A percentile compares a stretch with the other conserved stretches of the same genome.
Evolutionary conservation across 2,113 vertebrate species (phyloP).

Genomic region (Thryonomys swinderianus): DNA sequence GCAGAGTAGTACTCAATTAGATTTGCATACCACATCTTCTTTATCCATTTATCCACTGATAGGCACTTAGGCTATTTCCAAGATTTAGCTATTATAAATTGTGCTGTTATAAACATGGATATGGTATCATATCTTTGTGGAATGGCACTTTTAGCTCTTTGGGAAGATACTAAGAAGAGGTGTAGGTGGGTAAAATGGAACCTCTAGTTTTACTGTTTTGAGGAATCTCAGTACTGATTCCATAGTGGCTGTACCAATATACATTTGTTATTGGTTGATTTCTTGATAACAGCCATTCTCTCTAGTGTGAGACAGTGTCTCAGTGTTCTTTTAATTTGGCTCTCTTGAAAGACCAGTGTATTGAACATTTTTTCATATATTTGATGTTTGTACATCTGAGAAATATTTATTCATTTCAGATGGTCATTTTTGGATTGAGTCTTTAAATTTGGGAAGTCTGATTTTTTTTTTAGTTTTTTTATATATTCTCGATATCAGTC

Average conservation of each 20-base stretch:
- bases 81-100: neutral
- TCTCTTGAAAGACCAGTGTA: neutral
- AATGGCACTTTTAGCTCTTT: neutral
- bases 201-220: neutral
- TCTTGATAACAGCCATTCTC: neutral
- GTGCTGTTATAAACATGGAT: neutral
- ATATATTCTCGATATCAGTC: neutral
- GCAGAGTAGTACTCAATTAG: neutral
- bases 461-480: neutral
- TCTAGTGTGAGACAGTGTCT: neutral
- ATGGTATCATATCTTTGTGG: neutral
- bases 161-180: neutral
- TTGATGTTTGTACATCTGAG: neutral
- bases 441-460: neutral
- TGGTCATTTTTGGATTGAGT: neutral
- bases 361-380: neutral
- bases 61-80: neutral
- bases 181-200: neutral
- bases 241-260: neutral
- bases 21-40: neutral
- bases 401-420: neutral
- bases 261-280: neutral
- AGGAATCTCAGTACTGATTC: neutral
- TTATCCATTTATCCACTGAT: neutral
- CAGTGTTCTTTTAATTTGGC: neutral